These are phyloP conservation scores for Semicossyphus pulcher DNA, from an alignment of 2,113 vertebrate species.

Conservation along the genomic window DNA sequence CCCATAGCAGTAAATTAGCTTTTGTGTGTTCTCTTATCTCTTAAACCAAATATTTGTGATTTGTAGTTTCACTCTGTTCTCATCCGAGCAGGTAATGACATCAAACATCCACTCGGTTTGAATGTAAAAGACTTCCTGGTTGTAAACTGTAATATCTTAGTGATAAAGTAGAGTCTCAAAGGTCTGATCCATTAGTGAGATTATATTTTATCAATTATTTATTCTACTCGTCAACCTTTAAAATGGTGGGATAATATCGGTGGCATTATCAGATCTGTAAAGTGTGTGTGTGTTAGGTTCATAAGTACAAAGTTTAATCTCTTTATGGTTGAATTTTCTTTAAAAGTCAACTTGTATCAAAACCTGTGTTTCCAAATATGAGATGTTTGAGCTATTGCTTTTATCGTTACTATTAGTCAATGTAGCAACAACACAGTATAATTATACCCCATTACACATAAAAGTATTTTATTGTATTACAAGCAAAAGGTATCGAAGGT, in stretches of 20 bases:
- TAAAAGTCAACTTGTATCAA: no score
- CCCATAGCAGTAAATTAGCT: no score
- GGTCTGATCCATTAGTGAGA: neutral
- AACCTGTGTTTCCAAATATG: no score
- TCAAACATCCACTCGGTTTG: neutral
- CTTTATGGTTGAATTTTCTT: no score
- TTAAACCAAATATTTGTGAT: constrained; percentile 65
- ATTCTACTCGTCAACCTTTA: neutral
- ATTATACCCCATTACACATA: no score
- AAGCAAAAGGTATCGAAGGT: no score
- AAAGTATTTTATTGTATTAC: no score
- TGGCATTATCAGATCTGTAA: neutral
- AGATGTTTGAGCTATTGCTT: no score
- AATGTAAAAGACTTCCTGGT: neutral
- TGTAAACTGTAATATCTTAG: neutral
- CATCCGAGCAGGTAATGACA: constrained; percentile 6
- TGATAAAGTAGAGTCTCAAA: constrained; percentile 5
- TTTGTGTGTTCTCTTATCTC: constrained; percentile 58
- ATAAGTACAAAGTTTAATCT: no score
- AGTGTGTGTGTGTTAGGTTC: no score
- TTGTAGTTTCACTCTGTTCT: constrained; percentile 13
- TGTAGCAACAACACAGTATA: no score
- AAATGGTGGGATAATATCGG: neutral
- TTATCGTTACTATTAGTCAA: no score
- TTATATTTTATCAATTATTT: neutral